A percentile compares a stretch with the other conserved stretches of the same genome.
These are phyloP conservation scores for Tenodera sinensis DNA, from an alignment of 2,888 invertebrate genomes.

Conservation along the genomic window DNA sequence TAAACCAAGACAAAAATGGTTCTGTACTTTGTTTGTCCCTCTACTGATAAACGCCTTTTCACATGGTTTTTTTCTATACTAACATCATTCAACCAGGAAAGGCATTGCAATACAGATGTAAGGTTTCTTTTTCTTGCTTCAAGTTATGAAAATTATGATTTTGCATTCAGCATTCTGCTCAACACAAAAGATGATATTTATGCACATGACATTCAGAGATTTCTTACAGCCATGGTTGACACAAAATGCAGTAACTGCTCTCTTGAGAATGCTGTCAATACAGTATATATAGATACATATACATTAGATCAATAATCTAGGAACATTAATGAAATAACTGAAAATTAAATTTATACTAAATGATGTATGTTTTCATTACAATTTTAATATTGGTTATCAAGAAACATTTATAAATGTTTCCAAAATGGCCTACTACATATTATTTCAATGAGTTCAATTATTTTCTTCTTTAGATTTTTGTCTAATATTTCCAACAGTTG, in stretches of 20 bases:
- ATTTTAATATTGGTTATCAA: neutral
- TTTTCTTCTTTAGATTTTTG: neutral
- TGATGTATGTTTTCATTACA: neutral
- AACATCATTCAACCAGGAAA: too few species aligned
- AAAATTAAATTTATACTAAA: neutral
- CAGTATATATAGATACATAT: neutral
- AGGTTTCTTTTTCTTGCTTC: neutral
- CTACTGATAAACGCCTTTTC: neutral
- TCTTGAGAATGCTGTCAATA: neutral
- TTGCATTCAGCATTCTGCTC: neutral
- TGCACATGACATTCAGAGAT: neutral
- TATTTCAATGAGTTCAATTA: neutral
- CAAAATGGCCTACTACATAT: neutral
- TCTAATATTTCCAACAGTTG: neutral
- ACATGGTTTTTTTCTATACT: too few species aligned
- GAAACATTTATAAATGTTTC: slow-evolving; percentile 2
- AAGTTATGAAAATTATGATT: too few species aligned
- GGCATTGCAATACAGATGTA: neutral
- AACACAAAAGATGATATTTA: too few species aligned
- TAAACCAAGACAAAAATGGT: neutral
- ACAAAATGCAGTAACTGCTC: neutral
- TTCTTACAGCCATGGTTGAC: slow-evolving; percentile 21
- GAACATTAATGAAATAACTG: slow-evolving; percentile 22
- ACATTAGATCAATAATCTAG: slow-evolving; percentile 8
- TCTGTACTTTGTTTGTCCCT: neutral